Conservation (phyloP, 1,140 invertebrate genomes). For the Caenorhabditis brenneri region DNA sequence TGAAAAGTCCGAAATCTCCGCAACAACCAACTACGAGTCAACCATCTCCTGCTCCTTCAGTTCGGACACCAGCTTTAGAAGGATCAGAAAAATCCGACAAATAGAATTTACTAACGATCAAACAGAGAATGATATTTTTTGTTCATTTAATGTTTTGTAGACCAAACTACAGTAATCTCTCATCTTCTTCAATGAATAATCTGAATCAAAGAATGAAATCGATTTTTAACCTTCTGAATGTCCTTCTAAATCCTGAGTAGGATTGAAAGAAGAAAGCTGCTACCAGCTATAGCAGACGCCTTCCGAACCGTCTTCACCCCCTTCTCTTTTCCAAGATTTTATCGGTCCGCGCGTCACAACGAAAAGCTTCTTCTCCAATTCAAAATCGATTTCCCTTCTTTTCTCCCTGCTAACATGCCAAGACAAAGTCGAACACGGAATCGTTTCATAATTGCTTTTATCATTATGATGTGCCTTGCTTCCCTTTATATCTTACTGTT, state of each 20-base stretch:
- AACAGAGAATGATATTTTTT: neutral
- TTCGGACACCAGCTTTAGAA: neutral
- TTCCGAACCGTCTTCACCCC: constrained; percentile 1
- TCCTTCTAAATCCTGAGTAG: neutral
- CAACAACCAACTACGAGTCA: neutral
- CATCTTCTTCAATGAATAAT: neutral
- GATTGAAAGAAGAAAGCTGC: neutral
- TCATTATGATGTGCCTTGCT: constrained; percentile 16
- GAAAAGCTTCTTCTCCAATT: constrained; percentile 3
- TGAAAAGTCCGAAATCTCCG: neutral
- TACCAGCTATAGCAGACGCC: neutral
- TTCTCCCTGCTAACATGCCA: constrained; percentile 17
- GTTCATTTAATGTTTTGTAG: neutral
- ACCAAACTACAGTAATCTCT: neutral
- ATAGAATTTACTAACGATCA: neutral
- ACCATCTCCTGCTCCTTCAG: neutral
- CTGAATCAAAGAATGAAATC: neutral
- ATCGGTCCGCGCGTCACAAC: constrained; percentile 10
- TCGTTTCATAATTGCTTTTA: constrained; percentile 12
- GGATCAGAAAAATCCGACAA: neutral
- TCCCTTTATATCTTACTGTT: constrained; percentile 9
- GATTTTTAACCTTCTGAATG: neutral
- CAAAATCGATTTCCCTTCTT: constrained; percentile 4
- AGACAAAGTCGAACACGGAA: constrained; percentile 20
- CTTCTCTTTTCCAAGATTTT: neutral